Evolutionary conservation across 2,797 vertebrate species (phyloP).

Genomic region (Cheirogaleus major): DNA sequence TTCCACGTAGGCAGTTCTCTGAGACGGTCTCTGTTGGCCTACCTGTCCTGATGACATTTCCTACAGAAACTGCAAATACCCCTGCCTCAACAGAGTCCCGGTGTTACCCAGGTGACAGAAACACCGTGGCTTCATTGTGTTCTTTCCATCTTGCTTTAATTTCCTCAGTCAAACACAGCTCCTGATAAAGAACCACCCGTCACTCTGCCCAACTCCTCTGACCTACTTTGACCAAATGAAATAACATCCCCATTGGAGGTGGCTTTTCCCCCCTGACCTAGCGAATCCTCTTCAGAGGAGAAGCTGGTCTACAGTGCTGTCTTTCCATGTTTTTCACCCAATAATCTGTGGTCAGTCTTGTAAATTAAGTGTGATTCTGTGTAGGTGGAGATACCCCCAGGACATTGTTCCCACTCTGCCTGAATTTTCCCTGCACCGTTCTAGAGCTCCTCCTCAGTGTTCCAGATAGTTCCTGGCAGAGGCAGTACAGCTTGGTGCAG

Average conservation of each 20-base stretch:
- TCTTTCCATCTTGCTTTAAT: conserved; percentile 29
- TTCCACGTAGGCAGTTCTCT: background rate
- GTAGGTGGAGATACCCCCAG: background rate
- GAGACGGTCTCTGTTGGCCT: background rate
- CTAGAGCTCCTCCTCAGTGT: background rate
- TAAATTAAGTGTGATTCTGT: background rate
- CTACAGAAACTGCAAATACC: background rate
- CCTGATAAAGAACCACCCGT: background rate
- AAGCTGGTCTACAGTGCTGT: background rate
- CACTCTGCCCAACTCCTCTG: conserved; percentile 10
- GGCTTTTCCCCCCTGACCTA: background rate
- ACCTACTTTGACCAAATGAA: conserved; percentile 54
- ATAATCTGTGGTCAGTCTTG: background rate
- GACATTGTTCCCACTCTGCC: background rate
- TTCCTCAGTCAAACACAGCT: conserved; percentile 7
- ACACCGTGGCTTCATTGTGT: background rate
- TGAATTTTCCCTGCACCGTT: background rate
- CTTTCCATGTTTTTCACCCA: background rate
- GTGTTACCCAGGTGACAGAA: background rate
- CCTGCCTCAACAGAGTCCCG: background rate
- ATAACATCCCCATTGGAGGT: background rate
- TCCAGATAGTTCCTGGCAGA: background rate
- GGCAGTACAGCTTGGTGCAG: background rate
- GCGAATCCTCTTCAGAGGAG: background rate
- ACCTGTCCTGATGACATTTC: background rate